Evolutionary conservation across 2,888 invertebrate species (phyloP), one percentile per base, ranked within the genome.

Genomic region (Arctia plantaginis): DNA sequence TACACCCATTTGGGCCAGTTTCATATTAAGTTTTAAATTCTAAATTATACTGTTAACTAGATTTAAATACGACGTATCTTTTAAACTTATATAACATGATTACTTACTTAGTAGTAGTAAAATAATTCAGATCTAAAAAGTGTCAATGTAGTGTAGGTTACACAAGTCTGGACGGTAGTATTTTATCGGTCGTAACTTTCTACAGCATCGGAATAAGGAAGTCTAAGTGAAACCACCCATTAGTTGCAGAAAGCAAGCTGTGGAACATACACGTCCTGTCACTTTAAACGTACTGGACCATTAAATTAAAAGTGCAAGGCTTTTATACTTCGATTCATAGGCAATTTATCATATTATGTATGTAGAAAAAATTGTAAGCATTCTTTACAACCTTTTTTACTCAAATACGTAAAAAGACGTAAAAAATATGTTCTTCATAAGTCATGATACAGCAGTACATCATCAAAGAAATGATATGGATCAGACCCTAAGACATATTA

Each of bases 121-220:
- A 55, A 55, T 27, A 55, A 62, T 30, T 59, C 12, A 30, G 27
- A 62, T 15, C 15, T 62, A 3, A 4, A 62, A 55, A 18, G 8
- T 27, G 55, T n/a, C 15, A 18, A n/a, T 51, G 15, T 35, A 15
- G n/a, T n/a, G n/a, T n/a, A n/a, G n/a, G n/a, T n/a, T 15, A 69
- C 35, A 35, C 69, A n/a, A 35, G 55, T 13, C n/a, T 55, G 39
- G 55, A 55, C 69, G 8, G 44, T 44, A 47, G 41, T 33, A 64
- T 47, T 33, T 41, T 41, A 30, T 47, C 64, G n/a, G 10, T 33
- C 20, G 65, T 64, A 47, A 76, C 76, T 76, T 76, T 76, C 76
- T 73, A 75, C 66, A 15, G 3, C n/a, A 39, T 66, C 62, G 75
- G 75, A 76, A 73, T 65, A 27, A 76, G 76, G 76, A 76, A 76